Conservation (phyloP, 2,797 vertebrate species). For the Lithobates pipiens region DNA sequence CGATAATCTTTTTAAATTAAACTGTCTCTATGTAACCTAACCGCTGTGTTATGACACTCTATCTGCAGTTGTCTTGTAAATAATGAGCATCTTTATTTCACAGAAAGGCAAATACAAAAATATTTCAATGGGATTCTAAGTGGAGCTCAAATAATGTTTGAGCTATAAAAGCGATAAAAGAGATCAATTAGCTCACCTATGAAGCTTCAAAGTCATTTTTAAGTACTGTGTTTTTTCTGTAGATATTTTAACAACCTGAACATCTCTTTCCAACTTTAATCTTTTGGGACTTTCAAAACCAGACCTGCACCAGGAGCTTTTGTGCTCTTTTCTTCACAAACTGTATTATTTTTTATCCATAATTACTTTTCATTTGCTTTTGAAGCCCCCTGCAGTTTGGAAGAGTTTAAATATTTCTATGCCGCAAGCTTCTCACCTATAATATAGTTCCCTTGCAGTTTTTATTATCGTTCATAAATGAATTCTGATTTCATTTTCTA, state of each 20-base stretch:
- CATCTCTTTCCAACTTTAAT: constrained; percentile 65
- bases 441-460: constrained; percentile 6
- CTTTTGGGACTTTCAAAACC: constrained; percentile 68
- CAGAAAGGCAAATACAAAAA: background rate
- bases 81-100: background rate
- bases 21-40: no score
- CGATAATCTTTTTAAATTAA: no score
- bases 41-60: background rate
- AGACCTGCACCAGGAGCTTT: constrained; percentile 68
- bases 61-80: background rate
- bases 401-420: constrained; percentile 39
- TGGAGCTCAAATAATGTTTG: constrained; percentile 49
- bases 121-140: constrained; percentile 8
- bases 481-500: constrained; percentile 24
- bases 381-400: constrained; percentile 29
- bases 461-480: constrained; percentile 41
- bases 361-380: constrained; percentile 66
- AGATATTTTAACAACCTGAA: constrained; percentile 64
- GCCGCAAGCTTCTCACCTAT: constrained; percentile 31
- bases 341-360: constrained; percentile 73
- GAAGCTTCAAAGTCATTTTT: constrained; percentile 64
- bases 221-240: constrained; percentile 59
- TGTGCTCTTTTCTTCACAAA: constrained; percentile 71
- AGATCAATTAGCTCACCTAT: background rate
- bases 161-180: constrained; percentile 57